Conservation (phyloP, 2,888 invertebrate genomes). For the Thymelicus lineola region DNA sequence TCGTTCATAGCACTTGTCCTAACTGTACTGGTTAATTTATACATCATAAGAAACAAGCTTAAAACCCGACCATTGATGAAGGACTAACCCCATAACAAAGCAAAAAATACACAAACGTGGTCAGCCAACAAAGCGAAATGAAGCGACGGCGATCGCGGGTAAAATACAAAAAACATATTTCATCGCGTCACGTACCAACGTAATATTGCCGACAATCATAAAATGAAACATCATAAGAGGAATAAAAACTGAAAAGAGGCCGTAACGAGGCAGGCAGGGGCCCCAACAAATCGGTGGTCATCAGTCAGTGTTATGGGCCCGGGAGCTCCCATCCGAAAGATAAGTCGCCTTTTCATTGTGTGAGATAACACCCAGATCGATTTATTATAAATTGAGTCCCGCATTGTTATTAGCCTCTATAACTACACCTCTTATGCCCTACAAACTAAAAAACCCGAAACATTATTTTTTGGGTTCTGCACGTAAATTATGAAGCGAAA, state of each 20-base stretch:
- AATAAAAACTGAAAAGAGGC: conserved; percentile 81
- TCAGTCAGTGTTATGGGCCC: conserved; percentile 78
- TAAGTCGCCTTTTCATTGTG: conserved; percentile 75
- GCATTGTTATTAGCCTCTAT: conserved; percentile 28
- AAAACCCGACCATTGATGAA: conserved; percentile 14
- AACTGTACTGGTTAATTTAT: conserved; percentile 1
- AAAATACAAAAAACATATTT: conserved; percentile 55
- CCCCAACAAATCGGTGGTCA: conserved; percentile 81
- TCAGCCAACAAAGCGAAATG: conserved; percentile 33
- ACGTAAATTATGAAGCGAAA: no score
- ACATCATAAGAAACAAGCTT: conserved; percentile 36
- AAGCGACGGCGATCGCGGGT: conserved; percentile 44
- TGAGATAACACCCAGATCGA: conserved; percentile 69
- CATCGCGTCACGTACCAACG: conserved; percentile 65
- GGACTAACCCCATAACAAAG: conserved; percentile 39
- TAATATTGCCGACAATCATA: conserved; percentile 77
- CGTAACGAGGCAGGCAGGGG: conserved; percentile 73
- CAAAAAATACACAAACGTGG: conserved; percentile 41
- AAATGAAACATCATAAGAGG: conserved; percentile 81
- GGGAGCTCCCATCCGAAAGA: conserved; percentile 59
- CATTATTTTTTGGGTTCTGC: no score
- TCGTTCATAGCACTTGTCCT: background rate
- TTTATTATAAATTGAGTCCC: conserved; percentile 68
- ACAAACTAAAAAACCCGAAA: background rate
- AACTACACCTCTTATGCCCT: background rate